Base-by-base conservation (phyloP, 2,113 vertebrate genomes). In the Carassius auratus region DNA sequence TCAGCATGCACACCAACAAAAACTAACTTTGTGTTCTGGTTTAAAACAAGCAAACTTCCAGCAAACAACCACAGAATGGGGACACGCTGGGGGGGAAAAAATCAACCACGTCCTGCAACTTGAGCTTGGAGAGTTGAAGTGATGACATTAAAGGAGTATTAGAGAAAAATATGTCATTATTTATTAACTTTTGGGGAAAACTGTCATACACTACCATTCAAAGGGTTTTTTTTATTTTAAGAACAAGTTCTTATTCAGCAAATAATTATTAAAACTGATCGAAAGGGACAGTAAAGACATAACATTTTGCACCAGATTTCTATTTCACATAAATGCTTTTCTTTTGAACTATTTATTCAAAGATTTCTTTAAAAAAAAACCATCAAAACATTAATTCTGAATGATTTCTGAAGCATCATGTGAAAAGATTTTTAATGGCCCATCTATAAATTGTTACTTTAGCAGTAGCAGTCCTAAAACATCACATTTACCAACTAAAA, bases 11-110 rank as follows among this genome's bases (percentile, higher is more conserved):
- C 13, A 50, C 71, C 15, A 23, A 7, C 76, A 74, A 50, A 74
- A 84, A 80, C 13, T 81, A 83, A 61, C 48, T 52, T 55, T 66
- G 36, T 68, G 14, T 26, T 64, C 26, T 74, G 3, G n/a, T 50
- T 30, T 21, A 64, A 52, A 83, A 30, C 26, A 69, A 85, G 62
- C 48, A 59, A 57, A 12, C 13, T 57, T 82, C 14, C 45, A 76
- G 62, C 1, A 82, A 57, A 84, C 4, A 59, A 69, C 2, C 75
- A 78, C 9, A 23, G 9, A 74, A 62, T 1, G 15, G 12, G 42
- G 6, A 6, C 15, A 57, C 17, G 8, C 5, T 8, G 3, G 17
- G 6, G 8, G 8, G 9, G 9, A 1, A 5, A 5, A 21, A 13
- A 13, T 36, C 8, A 69, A 1, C 30, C 30, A 52, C 17, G 23